phyloP scores from a whole-genome alignment of 2,797 vertebrate species.

The Saxicola maurus region DNA sequence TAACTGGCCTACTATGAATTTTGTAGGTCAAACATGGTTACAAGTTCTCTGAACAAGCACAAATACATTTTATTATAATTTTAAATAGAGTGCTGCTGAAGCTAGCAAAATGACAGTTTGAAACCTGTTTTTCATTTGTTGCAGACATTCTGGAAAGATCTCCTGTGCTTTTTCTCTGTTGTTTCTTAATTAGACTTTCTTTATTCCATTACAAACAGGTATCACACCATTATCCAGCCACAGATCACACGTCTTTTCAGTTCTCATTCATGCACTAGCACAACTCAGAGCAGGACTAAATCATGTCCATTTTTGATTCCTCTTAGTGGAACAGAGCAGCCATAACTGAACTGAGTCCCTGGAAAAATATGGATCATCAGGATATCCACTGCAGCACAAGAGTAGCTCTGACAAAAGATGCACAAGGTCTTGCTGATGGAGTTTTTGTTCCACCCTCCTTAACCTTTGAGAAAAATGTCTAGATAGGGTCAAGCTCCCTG shows the following conservation, averaged over 20 bases:
- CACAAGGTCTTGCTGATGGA: background rate
- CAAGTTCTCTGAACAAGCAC: background rate
- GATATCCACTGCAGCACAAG: background rate
- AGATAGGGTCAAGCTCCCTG: background rate
- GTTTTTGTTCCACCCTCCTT: background rate
- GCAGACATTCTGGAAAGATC: slow-evolving; percentile 12
- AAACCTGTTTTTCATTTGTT: background rate
- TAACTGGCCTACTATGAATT: background rate
- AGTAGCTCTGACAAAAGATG: background rate
- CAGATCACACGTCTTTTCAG: background rate
- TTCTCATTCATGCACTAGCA: slow-evolving; percentile 9
- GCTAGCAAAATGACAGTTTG: slow-evolving; percentile 14
- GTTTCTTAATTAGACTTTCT: slow-evolving; percentile 40
- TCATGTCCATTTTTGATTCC: background rate
- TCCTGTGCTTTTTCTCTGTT: slow-evolving; percentile 17
- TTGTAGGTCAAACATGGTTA: background rate
- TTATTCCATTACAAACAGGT: slow-evolving; percentile 13
- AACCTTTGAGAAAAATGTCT: background rate
- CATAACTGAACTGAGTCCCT: background rate
- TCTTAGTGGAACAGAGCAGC: background rate
- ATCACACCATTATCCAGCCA: slow-evolving; percentile 28
- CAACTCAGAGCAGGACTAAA: background rate
- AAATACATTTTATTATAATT: slow-evolving; percentile 22
- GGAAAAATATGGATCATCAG: background rate
- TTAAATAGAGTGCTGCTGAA: slow-evolving; percentile 16